Conservation (phyloP, 2,888 invertebrate species). For the Pelosia muscerda region DNA sequence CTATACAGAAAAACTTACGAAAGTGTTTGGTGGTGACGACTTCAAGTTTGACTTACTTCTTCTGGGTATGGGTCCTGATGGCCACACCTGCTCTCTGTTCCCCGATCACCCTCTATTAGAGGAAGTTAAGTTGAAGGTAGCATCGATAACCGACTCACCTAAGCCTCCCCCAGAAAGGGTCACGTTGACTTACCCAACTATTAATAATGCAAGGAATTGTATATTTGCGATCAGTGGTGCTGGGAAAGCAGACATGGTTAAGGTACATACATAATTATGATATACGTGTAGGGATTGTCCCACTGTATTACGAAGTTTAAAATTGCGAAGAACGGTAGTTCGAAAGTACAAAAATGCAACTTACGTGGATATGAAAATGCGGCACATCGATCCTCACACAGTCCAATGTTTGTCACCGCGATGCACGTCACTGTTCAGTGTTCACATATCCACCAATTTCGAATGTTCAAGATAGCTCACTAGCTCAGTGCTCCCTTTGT, state of each 20-base stretch:
- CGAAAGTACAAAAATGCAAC: too few relatives aligned
- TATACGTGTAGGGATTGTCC: too few relatives aligned
- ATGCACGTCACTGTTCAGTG: too few relatives aligned
- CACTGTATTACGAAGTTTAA: too few relatives aligned
- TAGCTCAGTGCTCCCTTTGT: too few relatives aligned
- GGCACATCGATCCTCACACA: too few relatives aligned
- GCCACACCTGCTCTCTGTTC: conserved; percentile 99
- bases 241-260: conserved; percentile 95
- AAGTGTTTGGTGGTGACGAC: conserved; percentile 86
- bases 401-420: too few relatives aligned
- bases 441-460: neutral
- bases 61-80: conserved; percentile 99
- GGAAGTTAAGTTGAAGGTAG: conserved; percentile 90
- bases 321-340: too few relatives aligned
- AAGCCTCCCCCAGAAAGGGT: conserved; percentile 97
- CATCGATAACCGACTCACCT: conserved; percentile 96
- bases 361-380: too few relatives aligned
- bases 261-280: conserved; percentile 84
- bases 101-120: conserved; percentile 91
- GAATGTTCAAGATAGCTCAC: too few relatives aligned
- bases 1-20: conserved; percentile 89
- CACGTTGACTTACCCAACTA: conserved; percentile 96
- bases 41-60: conserved; percentile 94
- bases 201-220: conserved; percentile 94
- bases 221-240: conserved; percentile 95